These are phyloP conservation scores for Euura lappo DNA, from an alignment of 1,140 invertebrate genomes.

Conservation along the genomic window DNA sequence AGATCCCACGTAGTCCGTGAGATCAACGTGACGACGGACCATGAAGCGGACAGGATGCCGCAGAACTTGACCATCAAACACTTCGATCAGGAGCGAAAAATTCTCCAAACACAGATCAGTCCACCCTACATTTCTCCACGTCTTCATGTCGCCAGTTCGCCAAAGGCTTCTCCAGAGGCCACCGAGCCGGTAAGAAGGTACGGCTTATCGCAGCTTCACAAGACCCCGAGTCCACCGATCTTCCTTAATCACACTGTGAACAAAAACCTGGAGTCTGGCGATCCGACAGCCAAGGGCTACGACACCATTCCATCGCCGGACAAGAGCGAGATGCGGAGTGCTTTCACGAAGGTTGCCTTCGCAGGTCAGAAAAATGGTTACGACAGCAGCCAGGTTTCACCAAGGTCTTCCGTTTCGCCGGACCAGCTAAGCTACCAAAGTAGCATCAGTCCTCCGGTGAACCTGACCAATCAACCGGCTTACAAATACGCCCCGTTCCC, in stretches of 20 bases:
- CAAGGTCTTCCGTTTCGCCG: constrained; percentile 73
- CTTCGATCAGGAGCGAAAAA: constrained; percentile 38
- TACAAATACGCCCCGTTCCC: constrained; percentile 54
- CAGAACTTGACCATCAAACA: constrained; percentile 50
- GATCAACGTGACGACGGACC: constrained; percentile 12
- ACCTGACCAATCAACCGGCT: constrained; percentile 57
- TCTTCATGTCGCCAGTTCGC: constrained; percentile 53
- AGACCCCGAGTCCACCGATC: constrained; percentile 44
- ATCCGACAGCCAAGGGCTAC: constrained; percentile 39
- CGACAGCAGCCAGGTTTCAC: constrained; percentile 61
- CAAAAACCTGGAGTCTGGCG: constrained; percentile 24
- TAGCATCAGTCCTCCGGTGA: constrained; percentile 75
- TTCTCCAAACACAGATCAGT: constrained; percentile 37
- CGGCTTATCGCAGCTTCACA: constrained; percentile 27
- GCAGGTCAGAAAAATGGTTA: constrained; percentile 48
- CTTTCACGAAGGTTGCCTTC: constrained; percentile 78
- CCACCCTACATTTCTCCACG: constrained; percentile 44
- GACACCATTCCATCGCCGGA: constrained; percentile 35
- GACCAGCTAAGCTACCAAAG: constrained; percentile 76
- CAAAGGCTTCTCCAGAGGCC: constrained; percentile 44
- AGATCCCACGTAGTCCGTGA: constrained; percentile 23
- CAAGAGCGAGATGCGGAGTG: constrained; percentile 66
- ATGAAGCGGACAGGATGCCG: constrained; percentile 36
- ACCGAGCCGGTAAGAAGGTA: constrained; percentile 34
- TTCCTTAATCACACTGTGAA: constrained; percentile 30